Conservation (phyloP, 2,888 invertebrate species). For the Odontomyia ornata region DNA sequence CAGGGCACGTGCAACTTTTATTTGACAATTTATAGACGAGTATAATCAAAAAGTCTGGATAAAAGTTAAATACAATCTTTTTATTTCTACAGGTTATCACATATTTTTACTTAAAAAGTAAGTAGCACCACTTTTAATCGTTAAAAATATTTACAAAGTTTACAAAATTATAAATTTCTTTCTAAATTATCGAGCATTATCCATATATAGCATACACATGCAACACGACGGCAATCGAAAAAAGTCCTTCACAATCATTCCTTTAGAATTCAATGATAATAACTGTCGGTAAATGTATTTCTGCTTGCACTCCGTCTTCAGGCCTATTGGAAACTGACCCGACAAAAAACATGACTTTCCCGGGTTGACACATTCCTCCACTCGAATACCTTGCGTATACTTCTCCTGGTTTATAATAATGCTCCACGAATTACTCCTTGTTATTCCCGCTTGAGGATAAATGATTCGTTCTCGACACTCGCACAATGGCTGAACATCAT, state of each 20-base stretch:
- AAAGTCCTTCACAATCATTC: slow-evolving; percentile 61
- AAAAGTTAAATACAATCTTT: no score
- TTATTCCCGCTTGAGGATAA: slow-evolving; percentile 71
- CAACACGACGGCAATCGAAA: slow-evolving; percentile 76
- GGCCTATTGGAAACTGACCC: slow-evolving; percentile 65
- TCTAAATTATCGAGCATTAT: background rate
- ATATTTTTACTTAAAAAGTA: no score
- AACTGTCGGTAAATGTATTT: slow-evolving; percentile 68
- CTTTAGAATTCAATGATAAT: slow-evolving; percentile 64
- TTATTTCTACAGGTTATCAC: no score
- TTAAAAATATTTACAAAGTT: no score
- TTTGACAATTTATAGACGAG: no score
- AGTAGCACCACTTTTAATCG: no score
- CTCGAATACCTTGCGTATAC: slow-evolving; percentile 75
- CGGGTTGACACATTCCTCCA: slow-evolving; percentile 74
- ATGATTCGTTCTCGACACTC: slow-evolving; percentile 63
- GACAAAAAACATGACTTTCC: slow-evolving; percentile 66
- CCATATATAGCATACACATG: slow-evolving; percentile 65
- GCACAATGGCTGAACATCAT: slow-evolving; percentile 65
- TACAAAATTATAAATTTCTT: background rate
- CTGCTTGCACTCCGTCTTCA: slow-evolving; percentile 69
- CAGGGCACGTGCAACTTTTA: no score
- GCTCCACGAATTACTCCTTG: slow-evolving; percentile 72
- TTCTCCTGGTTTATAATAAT: slow-evolving; percentile 74
- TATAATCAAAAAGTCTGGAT: no score